phyloP scores from a whole-genome alignment of 1,140 invertebrate species.

The Sipha flava region DNA sequence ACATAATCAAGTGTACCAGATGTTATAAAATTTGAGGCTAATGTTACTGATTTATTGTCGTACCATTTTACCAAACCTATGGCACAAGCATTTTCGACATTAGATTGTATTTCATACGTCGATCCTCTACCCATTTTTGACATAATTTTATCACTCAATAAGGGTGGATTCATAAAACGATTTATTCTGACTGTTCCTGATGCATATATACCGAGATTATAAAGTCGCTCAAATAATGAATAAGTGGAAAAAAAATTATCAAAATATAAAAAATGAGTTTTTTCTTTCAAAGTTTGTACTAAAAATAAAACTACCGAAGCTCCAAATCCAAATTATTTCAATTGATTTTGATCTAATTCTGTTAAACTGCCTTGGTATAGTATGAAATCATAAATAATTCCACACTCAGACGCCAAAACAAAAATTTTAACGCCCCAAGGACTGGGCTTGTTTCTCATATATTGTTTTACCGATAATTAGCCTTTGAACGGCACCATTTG shows the following conservation, averaged over 20 bases:
- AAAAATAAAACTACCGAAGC: neutral
- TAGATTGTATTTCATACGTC: neutral
- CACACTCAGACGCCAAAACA: neutral
- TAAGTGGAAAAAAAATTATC: neutral
- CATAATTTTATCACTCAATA: neutral
- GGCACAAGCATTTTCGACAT: neutral
- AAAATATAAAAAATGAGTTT: neutral
- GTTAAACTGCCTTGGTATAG: neutral
- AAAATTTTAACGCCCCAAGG: neutral
- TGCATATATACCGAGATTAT: neutral
- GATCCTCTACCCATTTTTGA: neutral
- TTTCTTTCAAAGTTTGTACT: neutral
- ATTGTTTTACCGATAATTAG: no score
- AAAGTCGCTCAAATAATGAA: neutral
- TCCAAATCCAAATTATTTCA: neutral
- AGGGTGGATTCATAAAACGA: neutral
- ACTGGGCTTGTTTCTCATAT: neutral
- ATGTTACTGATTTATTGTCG: neutral
- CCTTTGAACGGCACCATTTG: neutral
- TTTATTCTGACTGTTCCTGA: neutral
- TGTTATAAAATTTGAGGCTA: neutral
- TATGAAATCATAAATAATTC: neutral
- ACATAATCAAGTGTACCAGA: neutral
- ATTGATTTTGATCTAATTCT: neutral
- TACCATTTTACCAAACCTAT: neutral